Evolutionary conservation across 2,888 invertebrate species (phyloP).

Genomic region (Drosophila rubida): DNA sequence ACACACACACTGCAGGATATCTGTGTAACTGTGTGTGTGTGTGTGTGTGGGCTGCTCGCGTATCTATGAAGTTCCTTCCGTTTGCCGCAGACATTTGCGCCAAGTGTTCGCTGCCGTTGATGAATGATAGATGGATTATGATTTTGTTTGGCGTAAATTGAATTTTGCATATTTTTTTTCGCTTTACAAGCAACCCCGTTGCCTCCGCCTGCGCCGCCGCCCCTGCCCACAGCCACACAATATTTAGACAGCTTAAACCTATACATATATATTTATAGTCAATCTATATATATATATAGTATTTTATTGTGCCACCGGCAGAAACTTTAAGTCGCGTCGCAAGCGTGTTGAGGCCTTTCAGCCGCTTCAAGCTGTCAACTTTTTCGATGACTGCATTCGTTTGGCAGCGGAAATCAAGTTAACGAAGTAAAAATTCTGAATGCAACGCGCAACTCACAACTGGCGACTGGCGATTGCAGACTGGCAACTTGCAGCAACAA

Average conservation of each 20-base stretch:
- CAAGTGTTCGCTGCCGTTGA: constrained; percentile 68
- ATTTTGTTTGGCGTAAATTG: constrained; percentile 82
- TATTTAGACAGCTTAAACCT: constrained; percentile 60
- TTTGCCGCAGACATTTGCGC: constrained; percentile 69
- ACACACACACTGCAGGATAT: neutral
- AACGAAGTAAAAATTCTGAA: constrained; percentile 75
- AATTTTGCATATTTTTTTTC: constrained; percentile 72
- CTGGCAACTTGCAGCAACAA: constrained; percentile 44
- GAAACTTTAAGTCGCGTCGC: constrained; percentile 50
- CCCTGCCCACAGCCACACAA: constrained; percentile 32
- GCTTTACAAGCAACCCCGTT: constrained; percentile 32
- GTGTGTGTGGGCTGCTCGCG: constrained; percentile 51
- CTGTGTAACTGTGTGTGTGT: constrained; percentile 35
- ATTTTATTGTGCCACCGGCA: neutral
- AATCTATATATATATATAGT: neutral
- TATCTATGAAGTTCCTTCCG: constrained; percentile 81
- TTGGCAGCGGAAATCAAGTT: constrained; percentile 73
- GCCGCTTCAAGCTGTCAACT: constrained; percentile 64
- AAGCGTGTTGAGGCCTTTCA: constrained; percentile 30
- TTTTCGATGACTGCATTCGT: constrained; percentile 63
- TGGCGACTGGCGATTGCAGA: constrained; percentile 37
- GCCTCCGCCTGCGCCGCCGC: constrained; percentile 2
- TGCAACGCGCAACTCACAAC: constrained; percentile 56
- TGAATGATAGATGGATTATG: constrained; percentile 80
- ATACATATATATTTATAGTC: constrained; percentile 20